Percentiles rank a stretch among this genome's conserved stretches.
These are phyloP conservation scores for Cyrtorhinus lividipennis DNA, from an alignment of 1,140 invertebrate genomes.

Conservation along the genomic window DNA sequence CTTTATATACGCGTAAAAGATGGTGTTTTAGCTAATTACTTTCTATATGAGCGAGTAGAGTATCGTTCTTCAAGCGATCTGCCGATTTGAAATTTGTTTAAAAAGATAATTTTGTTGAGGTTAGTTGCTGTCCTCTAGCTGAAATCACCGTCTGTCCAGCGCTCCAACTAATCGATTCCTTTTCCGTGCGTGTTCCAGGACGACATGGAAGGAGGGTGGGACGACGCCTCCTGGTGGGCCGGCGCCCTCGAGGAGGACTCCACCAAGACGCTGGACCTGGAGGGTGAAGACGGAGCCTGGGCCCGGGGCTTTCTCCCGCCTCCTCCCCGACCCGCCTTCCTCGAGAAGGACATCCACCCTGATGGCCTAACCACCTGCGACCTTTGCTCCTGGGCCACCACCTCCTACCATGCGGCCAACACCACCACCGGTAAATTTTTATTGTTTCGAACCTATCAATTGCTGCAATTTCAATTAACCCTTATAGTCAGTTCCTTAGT, in stretches of 20 bases:
- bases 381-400: constrained; percentile 49
- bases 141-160: no score
- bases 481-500: no score
- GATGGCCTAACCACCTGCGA: constrained; percentile 56
- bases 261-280: constrained; percentile 38
- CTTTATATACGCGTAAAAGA: no score
- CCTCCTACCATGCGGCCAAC: constrained; percentile 30
- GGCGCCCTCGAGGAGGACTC: constrained; percentile 43
- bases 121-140: no score
- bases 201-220: constrained; percentile 15
- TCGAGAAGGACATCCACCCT: constrained; percentile 37
- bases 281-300: constrained; percentile 47
- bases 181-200: neutral
- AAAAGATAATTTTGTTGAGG: no score
- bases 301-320: constrained; percentile 43
- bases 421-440: neutral
- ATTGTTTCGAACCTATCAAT: neutral
- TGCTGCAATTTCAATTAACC: no score
- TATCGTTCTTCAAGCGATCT: no score
- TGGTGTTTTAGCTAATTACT: no score
- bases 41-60: no score
- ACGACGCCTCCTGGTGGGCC: constrained; percentile 40
- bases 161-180: no score
- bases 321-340: constrained; percentile 45
- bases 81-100: no score